Conservation (phyloP, 2,113 vertebrate species). For the Amazona guildingii region DNA sequence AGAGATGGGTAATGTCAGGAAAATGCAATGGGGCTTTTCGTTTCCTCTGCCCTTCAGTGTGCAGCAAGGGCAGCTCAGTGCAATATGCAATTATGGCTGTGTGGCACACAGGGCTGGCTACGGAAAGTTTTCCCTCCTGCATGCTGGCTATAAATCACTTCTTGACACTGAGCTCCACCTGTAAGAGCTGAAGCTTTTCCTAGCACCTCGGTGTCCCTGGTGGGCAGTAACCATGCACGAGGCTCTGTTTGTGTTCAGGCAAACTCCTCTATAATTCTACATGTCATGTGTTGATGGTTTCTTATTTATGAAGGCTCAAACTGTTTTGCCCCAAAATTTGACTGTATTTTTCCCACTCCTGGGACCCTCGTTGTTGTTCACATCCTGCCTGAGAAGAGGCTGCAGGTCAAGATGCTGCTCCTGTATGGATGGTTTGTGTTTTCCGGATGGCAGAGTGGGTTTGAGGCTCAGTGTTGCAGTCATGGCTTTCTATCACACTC, state of each 20-base stretch:
- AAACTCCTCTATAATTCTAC: background rate
- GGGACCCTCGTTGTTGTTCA: rapidly evolving
- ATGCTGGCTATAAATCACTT: slow-evolving; percentile 66
- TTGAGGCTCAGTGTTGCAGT: background rate
- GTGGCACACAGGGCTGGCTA: background rate
- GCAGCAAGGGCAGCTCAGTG: slow-evolving; percentile 56
- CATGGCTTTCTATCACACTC: background rate
- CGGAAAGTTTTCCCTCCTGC: background rate
- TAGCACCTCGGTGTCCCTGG: slow-evolving; percentile 17
- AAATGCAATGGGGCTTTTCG: slow-evolving; percentile 36
- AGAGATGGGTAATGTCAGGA: slow-evolving; percentile 2
- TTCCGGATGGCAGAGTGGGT: background rate
- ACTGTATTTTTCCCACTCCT: background rate
- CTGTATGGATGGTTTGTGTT: rapidly evolving
- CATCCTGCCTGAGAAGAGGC: rapidly evolving
- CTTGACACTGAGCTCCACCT: slow-evolving; percentile 38
- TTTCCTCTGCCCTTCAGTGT: slow-evolving; percentile 58
- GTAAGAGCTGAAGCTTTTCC: slow-evolving; percentile 31
- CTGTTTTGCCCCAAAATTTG: background rate
- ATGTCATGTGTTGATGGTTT: background rate
- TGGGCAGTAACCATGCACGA: background rate
- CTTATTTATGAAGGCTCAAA: background rate
- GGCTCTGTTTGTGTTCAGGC: background rate
- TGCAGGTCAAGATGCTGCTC: background rate
- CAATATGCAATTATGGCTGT: background rate